These are phyloP conservation scores for Zophobas atratus DNA, from an alignment of 1,140 invertebrate genomes.

Conservation along the genomic window DNA sequence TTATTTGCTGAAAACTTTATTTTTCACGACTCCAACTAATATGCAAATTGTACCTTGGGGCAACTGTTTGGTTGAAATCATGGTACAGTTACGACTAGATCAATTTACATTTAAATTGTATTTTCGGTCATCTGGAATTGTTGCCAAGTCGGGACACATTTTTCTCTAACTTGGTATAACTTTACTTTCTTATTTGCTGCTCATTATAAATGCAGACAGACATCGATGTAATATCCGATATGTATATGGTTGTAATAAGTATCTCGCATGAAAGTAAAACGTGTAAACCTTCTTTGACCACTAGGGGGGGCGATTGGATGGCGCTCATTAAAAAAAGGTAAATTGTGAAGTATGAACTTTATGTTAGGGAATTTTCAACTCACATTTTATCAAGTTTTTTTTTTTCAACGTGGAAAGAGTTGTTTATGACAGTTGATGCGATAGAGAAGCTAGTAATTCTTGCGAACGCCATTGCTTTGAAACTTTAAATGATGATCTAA, in stretches of 20 bases:
- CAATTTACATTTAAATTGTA: constrained; percentile 35
- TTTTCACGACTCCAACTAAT: neutral
- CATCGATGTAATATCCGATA: neutral
- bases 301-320: constrained; percentile 35
- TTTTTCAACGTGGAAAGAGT: neutral
- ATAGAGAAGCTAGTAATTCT: no score
- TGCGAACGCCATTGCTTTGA: no score
- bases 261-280: constrained; percentile 16
- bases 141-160: neutral
- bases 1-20: constrained; percentile 4
- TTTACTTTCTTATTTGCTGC: constrained; percentile 22
- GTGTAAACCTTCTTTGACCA: constrained; percentile 21
- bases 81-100: constrained; percentile 19
- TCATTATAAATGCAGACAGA: constrained; percentile 19
- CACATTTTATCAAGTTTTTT: constrained; percentile 19
- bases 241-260: constrained; percentile 29
- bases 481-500: no score
- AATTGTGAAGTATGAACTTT: constrained; percentile 22
- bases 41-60: constrained; percentile 4
- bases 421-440: constrained; percentile 5
- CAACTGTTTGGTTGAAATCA: neutral
- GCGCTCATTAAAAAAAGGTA: constrained; percentile 30
- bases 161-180: constrained; percentile 20
- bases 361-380: neutral
- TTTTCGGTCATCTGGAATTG: constrained; percentile 26